Conservation (phyloP, 2,113 vertebrate genomes). For the Sander vitreus region DNA sequence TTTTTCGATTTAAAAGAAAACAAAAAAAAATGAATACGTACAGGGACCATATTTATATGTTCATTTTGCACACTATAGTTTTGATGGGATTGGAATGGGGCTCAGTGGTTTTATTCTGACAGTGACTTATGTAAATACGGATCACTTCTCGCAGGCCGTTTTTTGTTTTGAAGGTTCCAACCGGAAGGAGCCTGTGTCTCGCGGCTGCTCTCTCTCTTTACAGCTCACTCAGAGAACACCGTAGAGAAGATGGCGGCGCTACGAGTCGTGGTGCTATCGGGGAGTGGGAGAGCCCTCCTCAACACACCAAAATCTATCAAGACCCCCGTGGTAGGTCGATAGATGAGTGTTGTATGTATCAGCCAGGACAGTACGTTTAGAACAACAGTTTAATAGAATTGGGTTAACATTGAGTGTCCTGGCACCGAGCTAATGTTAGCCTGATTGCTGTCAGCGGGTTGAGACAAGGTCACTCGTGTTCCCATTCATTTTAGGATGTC, state of each 20-base stretch:
- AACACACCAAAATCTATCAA: constrained; percentile 66
- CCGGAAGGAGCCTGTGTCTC: neutral
- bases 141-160: rapidly evolving
- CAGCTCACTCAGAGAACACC: neutral
- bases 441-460: constrained; percentile 14
- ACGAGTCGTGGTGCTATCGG: constrained; percentile 74
- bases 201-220: neutral
- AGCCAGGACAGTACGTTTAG: rapidly evolving
- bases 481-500: neutral
- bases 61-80: neutral
- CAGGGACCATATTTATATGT: neutral
- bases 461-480: constrained; percentile 77
- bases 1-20: neutral
- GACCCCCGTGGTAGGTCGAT: constrained; percentile 72
- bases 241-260: constrained; percentile 84
- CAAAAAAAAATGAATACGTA: too few species aligned
- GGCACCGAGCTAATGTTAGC: constrained; percentile 35
- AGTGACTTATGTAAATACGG: neutral
- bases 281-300: constrained; percentile 80
- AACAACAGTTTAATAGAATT: rapidly evolving
- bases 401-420: neutral
- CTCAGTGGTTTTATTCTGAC: constrained; percentile 31
- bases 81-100: too few species aligned
- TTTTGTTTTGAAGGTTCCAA: constrained; percentile 51
- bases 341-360: rapidly evolving